A percentile compares a stretch with the other conserved stretches of the same genome.
Evolutionary conservation across 2,888 invertebrate genomes (phyloP).

Genomic region (Drosophila pseudotakahashii): DNA sequence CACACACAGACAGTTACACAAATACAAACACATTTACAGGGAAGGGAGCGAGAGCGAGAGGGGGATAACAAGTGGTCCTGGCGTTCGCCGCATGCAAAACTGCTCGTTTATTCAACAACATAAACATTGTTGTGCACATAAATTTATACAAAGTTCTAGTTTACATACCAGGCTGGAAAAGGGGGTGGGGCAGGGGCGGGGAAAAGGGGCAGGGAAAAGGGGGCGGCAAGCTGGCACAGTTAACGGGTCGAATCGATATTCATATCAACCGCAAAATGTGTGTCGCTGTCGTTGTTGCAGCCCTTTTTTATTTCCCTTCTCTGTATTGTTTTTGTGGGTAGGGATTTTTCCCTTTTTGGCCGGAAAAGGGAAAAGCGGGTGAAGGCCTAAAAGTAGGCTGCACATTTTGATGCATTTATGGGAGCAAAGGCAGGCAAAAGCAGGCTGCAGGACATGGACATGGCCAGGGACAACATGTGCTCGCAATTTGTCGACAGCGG

Average conservation of each 20-base stretch:
- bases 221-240: conserved; percentile 57
- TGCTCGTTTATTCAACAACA: conserved; percentile 79
- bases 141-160: conserved; percentile 80
- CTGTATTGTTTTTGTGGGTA: not conserved
- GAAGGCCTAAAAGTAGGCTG: conserved; percentile 54
- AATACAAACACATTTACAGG: not conserved
- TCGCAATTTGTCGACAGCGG: conserved; percentile 1
- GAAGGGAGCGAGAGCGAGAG: not conserved
- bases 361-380: conserved; percentile 9
- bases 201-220: not conserved
- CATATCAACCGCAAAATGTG: conserved; percentile 78
- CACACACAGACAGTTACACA: conserved; percentile 21
- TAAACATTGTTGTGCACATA: conserved; percentile 78
- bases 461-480: not conserved
- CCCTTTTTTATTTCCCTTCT: conserved; percentile 14
- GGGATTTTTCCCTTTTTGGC: too few species aligned
- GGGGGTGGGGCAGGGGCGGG: not conserved
- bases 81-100: conserved; percentile 68
- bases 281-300: conserved; percentile 49
- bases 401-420: conserved; percentile 46
- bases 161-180: conserved; percentile 50
- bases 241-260: conserved; percentile 75
- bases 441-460: conserved; percentile 42
- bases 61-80: conserved; percentile 34
- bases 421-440: not conserved